phyloP scores from a whole-genome alignment of 1,140 invertebrate genomes.

The Eumeta japonica region DNA sequence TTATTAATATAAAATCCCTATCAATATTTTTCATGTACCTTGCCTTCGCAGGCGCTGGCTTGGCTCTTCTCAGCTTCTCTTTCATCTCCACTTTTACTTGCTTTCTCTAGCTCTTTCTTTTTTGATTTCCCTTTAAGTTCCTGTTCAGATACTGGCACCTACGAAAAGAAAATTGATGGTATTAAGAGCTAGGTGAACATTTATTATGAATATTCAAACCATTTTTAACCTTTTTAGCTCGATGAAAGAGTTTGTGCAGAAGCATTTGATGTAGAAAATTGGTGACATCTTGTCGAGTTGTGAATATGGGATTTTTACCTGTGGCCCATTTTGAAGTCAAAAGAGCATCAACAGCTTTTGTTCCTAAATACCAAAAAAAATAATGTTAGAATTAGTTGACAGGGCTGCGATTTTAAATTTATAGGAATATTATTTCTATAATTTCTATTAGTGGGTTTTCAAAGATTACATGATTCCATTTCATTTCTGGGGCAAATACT shows the following conservation, averaged over 20 bases:
- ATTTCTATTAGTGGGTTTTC: no score
- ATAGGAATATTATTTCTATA: no score
- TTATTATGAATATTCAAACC: no score
- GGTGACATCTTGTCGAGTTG: constrained; percentile 74
- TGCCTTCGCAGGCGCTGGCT: constrained; percentile 41
- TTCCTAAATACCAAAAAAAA: no score
- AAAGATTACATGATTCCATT: no score
- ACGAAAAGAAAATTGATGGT: no score
- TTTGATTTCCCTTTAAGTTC: constrained; percentile 67
- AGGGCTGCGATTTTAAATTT: no score
- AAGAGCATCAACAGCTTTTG: constrained; percentile 87
- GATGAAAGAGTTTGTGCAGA: constrained; percentile 92
- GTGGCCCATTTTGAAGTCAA: constrained; percentile 90
- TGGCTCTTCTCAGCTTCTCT: constrained; percentile 58
- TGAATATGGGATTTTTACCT: constrained; percentile 77
- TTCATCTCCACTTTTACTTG: constrained; percentile 58
- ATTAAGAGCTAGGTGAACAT: no score
- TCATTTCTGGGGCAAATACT: no score
- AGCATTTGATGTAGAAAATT: constrained; percentile 84
- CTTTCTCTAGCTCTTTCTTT: constrained; percentile 65
- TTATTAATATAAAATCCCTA: no score
- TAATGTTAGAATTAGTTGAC: no score
- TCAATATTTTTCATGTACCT: no score
- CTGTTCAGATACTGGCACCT: constrained; percentile 72
- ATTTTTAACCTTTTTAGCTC: constrained; percentile 89